phyloP scores from a whole-genome alignment of 35 echinoderm and acorn worm genomes.

The Nesometra sesokonis region DNA sequence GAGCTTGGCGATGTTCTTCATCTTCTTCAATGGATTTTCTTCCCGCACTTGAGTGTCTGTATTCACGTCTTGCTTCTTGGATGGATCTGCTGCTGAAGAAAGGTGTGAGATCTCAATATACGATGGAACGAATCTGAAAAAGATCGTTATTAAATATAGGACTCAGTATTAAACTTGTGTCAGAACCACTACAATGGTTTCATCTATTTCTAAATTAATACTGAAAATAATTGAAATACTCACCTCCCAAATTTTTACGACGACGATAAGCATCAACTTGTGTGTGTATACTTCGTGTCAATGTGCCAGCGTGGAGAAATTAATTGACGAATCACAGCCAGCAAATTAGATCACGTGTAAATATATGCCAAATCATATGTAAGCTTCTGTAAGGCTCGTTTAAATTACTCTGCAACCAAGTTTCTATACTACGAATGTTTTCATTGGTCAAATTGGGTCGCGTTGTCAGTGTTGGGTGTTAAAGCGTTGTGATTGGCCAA shows the following conservation, averaged over 20 bases:
- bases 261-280: too few species aligned
- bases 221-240: too few species aligned
- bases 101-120: too few species aligned
- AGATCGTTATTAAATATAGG: too few species aligned
- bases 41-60: too few species aligned
- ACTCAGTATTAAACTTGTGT: too few species aligned
- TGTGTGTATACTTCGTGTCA: not conserved
- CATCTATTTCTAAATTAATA: too few species aligned
- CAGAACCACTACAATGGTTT: too few species aligned
- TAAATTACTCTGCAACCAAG: not conserved
- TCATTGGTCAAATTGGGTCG: not conserved
- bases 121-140: too few species aligned
- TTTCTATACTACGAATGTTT: not conserved
- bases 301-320: not conserved
- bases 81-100: too few species aligned
- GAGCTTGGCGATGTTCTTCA: conserved; percentile 1
- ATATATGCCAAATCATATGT: not conserved
- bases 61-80: too few species aligned
- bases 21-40: not conserved
- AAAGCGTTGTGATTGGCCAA: not conserved
- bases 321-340: not conserved
- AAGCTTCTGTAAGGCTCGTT: not conserved
- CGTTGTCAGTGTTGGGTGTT: not conserved
- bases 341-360: not conserved
- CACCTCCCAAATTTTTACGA: too few species aligned